Percentiles rank a stretch among this genome's conserved stretches.
phyloP scores from a whole-genome alignment of 92 coral and sea anemone species.

The Hydrozoanthus gracilis region DNA sequence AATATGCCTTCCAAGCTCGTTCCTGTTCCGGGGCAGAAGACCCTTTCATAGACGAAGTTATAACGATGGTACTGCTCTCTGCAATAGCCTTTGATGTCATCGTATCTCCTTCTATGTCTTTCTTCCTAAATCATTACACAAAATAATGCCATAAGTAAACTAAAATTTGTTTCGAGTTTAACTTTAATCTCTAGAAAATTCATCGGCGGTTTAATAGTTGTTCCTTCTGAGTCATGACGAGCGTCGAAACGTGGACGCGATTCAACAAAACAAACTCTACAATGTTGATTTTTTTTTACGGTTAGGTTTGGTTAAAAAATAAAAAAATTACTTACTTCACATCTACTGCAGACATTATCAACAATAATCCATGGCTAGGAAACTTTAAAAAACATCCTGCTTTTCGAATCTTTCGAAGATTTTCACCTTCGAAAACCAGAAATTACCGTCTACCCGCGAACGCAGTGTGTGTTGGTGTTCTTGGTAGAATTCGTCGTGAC shows the following conservation, averaged over 20 bases:
- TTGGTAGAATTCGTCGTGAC: conserved; percentile 6
- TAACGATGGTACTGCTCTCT: conserved; percentile 75
- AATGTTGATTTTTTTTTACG: conserved; percentile 29
- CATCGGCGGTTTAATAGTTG: too few species aligned
- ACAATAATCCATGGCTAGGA: conserved; percentile 59
- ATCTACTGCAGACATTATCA: conserved; percentile 62
- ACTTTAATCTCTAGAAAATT: too few species aligned
- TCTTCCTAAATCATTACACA: conserved; percentile 59
- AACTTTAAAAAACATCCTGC: conserved; percentile 49
- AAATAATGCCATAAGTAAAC: background rate
- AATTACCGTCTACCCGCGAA: background rate
- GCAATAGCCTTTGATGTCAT: conserved; percentile 74
- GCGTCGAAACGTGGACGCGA: conserved; percentile 33
- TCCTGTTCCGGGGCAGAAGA: conserved; percentile 71
- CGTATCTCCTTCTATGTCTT: conserved; percentile 56
- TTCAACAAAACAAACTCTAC: conserved; percentile 27
- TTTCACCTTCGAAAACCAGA: conserved; percentile 28
- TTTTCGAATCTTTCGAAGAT: conserved; percentile 41
- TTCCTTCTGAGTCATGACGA: background rate
- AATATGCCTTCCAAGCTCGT: conserved; percentile 94
- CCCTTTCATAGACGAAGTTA: conserved; percentile 57
- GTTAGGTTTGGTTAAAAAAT: background rate
- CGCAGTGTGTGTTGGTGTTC: conserved; percentile 7
- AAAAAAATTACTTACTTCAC: conserved; percentile 56
- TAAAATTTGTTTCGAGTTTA: background rate